Evolutionary conservation across 2,888 invertebrate genomes (phyloP), one percentile per base, ranked within the genome.

Genomic region (Amorpha juglandis): DNA sequence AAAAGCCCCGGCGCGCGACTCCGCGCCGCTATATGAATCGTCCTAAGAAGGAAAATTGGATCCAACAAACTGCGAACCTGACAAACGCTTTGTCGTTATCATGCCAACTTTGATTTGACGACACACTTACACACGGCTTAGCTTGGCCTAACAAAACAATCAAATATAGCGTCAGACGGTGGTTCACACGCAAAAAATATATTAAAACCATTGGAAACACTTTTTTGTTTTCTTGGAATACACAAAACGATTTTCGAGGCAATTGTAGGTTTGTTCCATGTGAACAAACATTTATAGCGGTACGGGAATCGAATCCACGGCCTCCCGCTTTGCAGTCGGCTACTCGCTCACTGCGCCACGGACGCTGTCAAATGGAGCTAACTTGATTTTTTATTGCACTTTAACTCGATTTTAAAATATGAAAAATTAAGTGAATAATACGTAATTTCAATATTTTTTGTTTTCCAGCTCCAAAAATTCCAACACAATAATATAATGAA

Each of bases 1-100:
- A 84, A 83, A 84, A 82, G 80, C 83, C 81, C 79, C 80, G 80
- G 76, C 80, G 77, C 83, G 83, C 78, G 77, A 78, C 80, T 81
- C 77, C 76, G 79, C 79, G 79, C 77, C 80, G 77, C 79, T 82
- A 84, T 80, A 84, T 84, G 82, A 88, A 89, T 89, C 83, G 89
- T 86, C 86, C 82, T 80, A 84, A 80, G 80, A 78, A 79, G 77
- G 80, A 85, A 90, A 88, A 89, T 88, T 89, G 89, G 87, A 87
- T 89, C 82, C 81, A 82, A 87, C 87, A 90, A 87, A 83, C 80
- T 78, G 76, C 75, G 82, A 79, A 81, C 81, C 83, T 83, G 76
- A 81, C 83, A 83, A 82, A 85, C 81, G 80, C 75, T 75, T 74
- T 70, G 74, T 81, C 80, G 83, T 83, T 86, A 87, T 82, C 77